Evolutionary conservation across 2,113 vertebrate species (phyloP).

Genomic region (Aegithalos caudatus): DNA sequence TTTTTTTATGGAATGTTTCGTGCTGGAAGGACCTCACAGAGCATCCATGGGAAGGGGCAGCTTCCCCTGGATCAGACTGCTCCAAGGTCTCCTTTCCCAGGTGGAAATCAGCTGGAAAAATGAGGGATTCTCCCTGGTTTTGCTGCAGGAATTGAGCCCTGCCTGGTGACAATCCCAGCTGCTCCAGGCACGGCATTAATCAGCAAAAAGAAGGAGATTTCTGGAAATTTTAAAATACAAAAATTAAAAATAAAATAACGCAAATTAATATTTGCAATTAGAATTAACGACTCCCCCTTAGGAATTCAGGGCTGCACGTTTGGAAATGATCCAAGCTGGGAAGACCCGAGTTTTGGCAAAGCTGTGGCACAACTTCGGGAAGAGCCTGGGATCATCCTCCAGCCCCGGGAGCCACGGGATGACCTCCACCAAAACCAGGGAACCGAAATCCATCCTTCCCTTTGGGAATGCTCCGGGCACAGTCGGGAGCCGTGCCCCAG

Average conservation of each 20-base stretch:
- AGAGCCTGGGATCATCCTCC: background rate
- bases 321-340: background rate
- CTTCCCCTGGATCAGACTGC: background rate
- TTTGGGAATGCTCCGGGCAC: background rate
- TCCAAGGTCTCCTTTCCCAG: background rate
- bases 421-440: no score
- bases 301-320: background rate
- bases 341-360: no score
- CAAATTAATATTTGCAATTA: background rate
- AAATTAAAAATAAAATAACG: background rate
- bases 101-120: background rate
- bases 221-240: background rate
- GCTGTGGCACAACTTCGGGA: no score
- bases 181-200: background rate
- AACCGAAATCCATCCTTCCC: background rate
- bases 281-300: background rate
- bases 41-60: no score
- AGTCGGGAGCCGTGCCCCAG: background rate
- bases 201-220: background rate
- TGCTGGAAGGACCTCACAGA: background rate
- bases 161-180: background rate
- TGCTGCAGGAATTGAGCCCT: background rate
- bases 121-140: background rate
- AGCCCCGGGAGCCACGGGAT: rapidly evolving
- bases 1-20: background rate